A percentile compares a stretch with the other conserved stretches of the same genome.
These are phyloP conservation scores for Prionace glauca DNA, from an alignment of 2,797 vertebrate genomes.

Conservation along the genomic window DNA sequence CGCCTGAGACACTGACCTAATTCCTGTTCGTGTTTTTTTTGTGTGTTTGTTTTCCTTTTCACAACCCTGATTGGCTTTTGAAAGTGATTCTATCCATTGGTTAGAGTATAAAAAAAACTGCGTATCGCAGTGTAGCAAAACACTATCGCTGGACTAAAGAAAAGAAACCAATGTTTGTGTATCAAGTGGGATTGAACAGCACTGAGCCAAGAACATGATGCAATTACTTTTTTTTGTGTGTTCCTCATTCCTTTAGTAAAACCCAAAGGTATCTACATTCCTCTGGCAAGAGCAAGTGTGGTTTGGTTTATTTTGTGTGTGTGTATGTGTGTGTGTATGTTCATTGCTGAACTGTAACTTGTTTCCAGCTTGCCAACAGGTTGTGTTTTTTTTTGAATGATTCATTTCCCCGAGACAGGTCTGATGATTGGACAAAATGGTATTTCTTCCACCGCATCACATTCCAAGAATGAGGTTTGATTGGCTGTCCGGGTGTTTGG, in stretches of 20 bases:
- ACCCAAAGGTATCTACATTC: conserved; percentile 61
- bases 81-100: conserved; percentile 50
- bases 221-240: conserved; percentile 43
- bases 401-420: conserved; percentile 69
- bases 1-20: conserved; percentile 61
- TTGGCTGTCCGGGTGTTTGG: conserved; percentile 62
- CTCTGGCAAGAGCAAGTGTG: conserved; percentile 57
- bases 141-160: conserved; percentile 55
- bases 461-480: conserved; percentile 54
- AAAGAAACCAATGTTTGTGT: conserved; percentile 24
- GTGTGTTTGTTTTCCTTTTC: conserved; percentile 34
- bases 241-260: conserved; percentile 61
- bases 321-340: conserved; percentile 48
- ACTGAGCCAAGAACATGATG: conserved; percentile 60
- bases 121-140: conserved; percentile 48
- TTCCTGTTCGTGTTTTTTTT: conserved; percentile 49
- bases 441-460: conserved; percentile 53
- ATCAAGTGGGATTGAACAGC: conserved; percentile 65
- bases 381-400: conserved; percentile 57
- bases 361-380: conserved; percentile 55
- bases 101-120: conserved; percentile 52
- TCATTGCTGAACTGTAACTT: conserved; percentile 75
- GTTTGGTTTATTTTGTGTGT: conserved; percentile 48
- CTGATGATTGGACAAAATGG: conserved; percentile 64
- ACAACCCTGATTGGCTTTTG: conserved; percentile 48